Base-by-base conservation (phyloP, 2,113 vertebrate genomes). In the Romanogobio albipinnatus region DNA sequence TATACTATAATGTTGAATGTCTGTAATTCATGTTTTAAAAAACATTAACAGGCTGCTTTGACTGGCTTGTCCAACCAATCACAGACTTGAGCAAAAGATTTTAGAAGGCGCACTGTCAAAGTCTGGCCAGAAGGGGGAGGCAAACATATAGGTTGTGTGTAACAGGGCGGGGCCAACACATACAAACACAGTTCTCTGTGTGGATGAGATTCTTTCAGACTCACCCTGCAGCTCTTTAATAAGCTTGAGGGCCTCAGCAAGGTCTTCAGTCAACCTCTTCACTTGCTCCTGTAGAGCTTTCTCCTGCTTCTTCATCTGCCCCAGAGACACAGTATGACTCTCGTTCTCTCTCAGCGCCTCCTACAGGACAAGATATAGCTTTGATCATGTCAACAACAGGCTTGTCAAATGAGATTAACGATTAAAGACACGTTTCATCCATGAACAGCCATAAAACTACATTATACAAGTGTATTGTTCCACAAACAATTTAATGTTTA, bases 161-260 rank as follows among this genome's bases (percentile, higher is more conserved):
- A 22, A 15, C 8, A 61, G 61, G 33, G 79, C 7, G 0, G 22
- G 61, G 11, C 45, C 61, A 68, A 39, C 77, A 73, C 9, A 62
- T 43, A 77, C 62, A 81, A 33, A 58, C 8, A 64, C 24, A 71
- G 17, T 24, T 17, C 66, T 59, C 8, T 9, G 6, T 19, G 1
- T 24, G 19, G 45, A 19, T 5, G 3, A 10, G 10, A 22, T 70
- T 33, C 19, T 43, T 64, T 0, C 2, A 9, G 81, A 62, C 90
- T 92, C 86, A 95, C 94, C 94, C 79, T 94, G 92, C 71, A 95
- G 87, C 83, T 95, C 94, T 87, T 91, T 93, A 64, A 95, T 87
- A 11, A 91, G 91, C 77, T 74, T 86, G 71, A 93, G 90, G 85
- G 93, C 90, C 79, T 94, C 91, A 22, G 87, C 90, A 81, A 84